phyloP scores from a whole-genome alignment of 2,888 invertebrate species.

The Sinohyriopsis cumingii region DNA sequence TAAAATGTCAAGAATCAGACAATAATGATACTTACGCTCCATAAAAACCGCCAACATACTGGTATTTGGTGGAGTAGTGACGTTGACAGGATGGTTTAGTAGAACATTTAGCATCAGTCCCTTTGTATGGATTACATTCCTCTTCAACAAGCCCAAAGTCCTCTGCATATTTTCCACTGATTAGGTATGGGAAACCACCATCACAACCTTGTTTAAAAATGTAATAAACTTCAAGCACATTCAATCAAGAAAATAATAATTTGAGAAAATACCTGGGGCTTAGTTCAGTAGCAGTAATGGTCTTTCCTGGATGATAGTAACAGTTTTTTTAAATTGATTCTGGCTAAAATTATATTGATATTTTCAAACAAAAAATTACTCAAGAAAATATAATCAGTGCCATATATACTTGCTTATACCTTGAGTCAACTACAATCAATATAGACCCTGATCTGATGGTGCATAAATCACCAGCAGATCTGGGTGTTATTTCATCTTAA shows the following conservation, averaged over 20 bases:
- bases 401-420: no score
- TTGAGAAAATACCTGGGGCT: background rate
- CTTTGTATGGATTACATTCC: conserved; percentile 73
- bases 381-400: no score
- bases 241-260: background rate
- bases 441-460: no score
- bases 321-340: no score
- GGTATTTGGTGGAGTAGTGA: conserved; percentile 72
- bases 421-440: no score
- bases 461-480: no score
- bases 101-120: conserved; percentile 67
- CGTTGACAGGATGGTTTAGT: conserved; percentile 67
- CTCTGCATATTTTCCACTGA: conserved; percentile 71
- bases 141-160: conserved; percentile 74
- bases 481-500: no score
- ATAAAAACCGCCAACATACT: conserved; percentile 74
- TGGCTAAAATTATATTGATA: no score
- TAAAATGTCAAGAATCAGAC: no score
- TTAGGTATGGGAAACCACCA: conserved; percentile 69
- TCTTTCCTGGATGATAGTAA: no score
- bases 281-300: no score
- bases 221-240: background rate
- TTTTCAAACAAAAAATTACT: no score
- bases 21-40: conserved; percentile 67
- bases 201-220: conserved; percentile 57